Evolutionary conservation across 2,113 vertebrate species (phyloP), one percentile per base, ranked within the genome.

Genomic region (Empidonax alnorum): DNA sequence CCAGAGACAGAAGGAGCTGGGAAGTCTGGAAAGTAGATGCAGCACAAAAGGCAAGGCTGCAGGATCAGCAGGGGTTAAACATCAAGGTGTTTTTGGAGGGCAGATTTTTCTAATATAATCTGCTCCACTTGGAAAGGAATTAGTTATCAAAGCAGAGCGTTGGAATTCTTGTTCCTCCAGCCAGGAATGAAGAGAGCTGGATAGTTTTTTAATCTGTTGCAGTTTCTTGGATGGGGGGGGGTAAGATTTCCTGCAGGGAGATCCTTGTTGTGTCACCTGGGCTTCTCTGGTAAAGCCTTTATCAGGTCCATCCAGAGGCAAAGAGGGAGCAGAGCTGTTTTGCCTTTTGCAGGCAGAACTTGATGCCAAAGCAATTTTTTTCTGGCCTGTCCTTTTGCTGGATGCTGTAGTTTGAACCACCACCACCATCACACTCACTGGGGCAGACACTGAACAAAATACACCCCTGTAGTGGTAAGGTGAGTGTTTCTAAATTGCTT

Each of bases 91-190:
- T 77, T 63, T 75, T 41, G 41, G 35, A 92, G 22, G 62, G 44
- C 62, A 72, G 35, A 25, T 49, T 93, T 87, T 68, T 88, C 75
- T 77, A 39, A 42, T 58, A 75, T 12, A 42, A 73, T 65, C 53
- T 79, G 37, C 67, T 86, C n/a, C 31, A 46, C 67, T 94, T 83
- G 88, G 62, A 93, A 92, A 85, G 59, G 59, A 86, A 44, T 73
- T 79, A 73, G 25, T 61, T 93, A 65, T 65, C 56, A 84, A 87
- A 84, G 56, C 55, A 50, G 69, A 55, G 62, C 61, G 62, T 1
- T 93, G 84, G 74, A 82, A 85, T 82, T 93, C 44, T 73, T 84
- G 42, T n/a, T 81, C 68, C 52, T 74, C 10, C 31, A 78, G 61
- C 44, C 58, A 81, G 87, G 61, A 81, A 61, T 31, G 41, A 74